These are phyloP conservation scores for Willisornis vidua DNA, from an alignment of 2,113 vertebrate species.

Conservation along the genomic window DNA sequence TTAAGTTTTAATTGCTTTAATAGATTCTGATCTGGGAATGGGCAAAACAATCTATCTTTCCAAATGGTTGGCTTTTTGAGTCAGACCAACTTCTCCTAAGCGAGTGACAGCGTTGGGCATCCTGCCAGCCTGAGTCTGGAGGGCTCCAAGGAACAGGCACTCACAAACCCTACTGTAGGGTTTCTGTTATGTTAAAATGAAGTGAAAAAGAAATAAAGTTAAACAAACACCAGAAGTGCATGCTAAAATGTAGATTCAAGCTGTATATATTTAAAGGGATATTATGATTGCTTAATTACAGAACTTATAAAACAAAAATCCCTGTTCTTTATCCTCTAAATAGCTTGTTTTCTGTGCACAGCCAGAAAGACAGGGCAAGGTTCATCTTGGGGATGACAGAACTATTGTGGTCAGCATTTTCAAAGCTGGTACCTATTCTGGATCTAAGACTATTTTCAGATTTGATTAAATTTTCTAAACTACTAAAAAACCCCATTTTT, in stretches of 20 bases:
- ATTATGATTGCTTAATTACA: background rate
- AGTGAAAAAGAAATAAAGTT: conserved; percentile 34
- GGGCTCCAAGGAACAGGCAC: background rate
- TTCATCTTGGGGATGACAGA: background rate
- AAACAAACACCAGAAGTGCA: conserved; percentile 33
- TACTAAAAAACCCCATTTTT: accelerated
- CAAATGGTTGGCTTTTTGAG: background rate
- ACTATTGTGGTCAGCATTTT: background rate
- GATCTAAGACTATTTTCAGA: background rate
- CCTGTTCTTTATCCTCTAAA: background rate
- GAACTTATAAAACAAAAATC: background rate
- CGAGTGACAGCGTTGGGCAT: background rate
- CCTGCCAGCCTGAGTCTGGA: background rate
- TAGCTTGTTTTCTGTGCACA: background rate
- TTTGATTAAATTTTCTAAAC: background rate
- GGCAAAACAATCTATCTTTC: background rate
- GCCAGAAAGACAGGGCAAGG: background rate
- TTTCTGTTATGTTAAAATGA: background rate
- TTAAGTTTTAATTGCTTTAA: background rate
- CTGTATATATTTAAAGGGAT: background rate
- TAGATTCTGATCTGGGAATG: background rate
- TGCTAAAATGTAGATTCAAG: conserved; percentile 4
- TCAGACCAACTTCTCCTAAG: background rate
- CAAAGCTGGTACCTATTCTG: background rate
- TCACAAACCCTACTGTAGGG: background rate